Evolutionary conservation across 2,113 vertebrate genomes (phyloP).

Genomic region (Caretta caretta): DNA sequence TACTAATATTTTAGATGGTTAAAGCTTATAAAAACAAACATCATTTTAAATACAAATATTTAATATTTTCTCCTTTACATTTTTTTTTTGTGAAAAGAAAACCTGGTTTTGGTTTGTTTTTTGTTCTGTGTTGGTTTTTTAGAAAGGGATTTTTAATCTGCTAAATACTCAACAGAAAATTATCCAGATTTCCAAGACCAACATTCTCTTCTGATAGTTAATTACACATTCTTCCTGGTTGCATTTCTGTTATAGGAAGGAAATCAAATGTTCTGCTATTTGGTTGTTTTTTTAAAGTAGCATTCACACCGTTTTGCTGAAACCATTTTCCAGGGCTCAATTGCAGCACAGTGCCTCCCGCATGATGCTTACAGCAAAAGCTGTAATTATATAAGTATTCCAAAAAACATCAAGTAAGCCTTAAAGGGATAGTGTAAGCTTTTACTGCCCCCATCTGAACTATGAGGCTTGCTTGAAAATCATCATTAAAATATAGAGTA

Average conservation of each 20-base stretch:
- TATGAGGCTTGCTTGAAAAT: conserved; percentile 77
- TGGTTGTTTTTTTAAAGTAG: conserved; percentile 43
- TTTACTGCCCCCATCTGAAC: conserved; percentile 81
- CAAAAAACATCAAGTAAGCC: conserved; percentile 71
- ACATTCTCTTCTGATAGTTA: conserved; percentile 68
- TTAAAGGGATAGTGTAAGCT: conserved; percentile 76
- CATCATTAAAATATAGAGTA: conserved; percentile 78
- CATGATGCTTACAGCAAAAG: conserved; percentile 71
- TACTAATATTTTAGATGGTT: background rate
- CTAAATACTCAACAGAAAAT: conserved; percentile 26
- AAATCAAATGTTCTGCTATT: conserved; percentile 57
- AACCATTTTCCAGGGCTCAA: conserved; percentile 44
- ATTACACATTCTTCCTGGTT: conserved; percentile 55
- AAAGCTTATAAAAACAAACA: background rate
- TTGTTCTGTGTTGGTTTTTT: background rate
- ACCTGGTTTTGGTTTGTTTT: background rate
- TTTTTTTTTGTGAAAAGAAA: background rate
- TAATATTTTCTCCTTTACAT: background rate
- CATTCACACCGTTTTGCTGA: conserved; percentile 33
- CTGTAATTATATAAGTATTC: conserved; percentile 74
- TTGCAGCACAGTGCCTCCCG: conserved; percentile 44
- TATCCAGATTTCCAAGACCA: conserved; percentile 39
- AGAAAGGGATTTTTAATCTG: background rate
- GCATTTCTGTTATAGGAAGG: conserved; percentile 55
- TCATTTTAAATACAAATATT: background rate